These are phyloP conservation scores for Cherax destructor DNA, from an alignment of 1,140 invertebrate species.

Conservation along the genomic window DNA sequence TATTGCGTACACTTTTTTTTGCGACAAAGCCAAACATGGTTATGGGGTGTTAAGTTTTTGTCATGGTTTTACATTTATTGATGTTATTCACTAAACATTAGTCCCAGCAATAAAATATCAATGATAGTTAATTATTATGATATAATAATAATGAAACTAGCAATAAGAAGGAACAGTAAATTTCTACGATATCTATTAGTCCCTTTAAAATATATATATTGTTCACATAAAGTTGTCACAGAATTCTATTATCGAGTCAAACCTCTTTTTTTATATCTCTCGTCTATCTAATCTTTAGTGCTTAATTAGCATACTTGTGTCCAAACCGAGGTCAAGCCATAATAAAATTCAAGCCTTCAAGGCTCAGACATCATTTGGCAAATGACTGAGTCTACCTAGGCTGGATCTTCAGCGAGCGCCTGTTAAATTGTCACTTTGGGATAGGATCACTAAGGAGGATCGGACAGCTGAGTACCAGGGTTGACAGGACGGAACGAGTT, in stretches of 20 bases:
- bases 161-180: no score
- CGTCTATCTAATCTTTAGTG: background rate
- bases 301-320: background rate
- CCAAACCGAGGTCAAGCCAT: background rate
- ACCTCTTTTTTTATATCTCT: background rate
- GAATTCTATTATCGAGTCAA: background rate
- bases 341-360: background rate
- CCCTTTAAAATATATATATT: background rate
- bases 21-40: no score
- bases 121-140: no score
- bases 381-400: background rate
- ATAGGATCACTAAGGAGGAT: background rate
- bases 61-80: no score
- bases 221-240: background rate
- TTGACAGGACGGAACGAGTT: background rate
- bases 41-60: no score
- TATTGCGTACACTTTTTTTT: no score
- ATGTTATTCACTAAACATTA: no score
- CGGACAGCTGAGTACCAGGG: background rate
- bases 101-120: no score
- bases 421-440: background rate
- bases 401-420: background rate
- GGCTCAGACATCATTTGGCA: background rate
- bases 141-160: no score
- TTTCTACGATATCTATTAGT: background rate